A percentile compares a stretch with the other conserved stretches of the same genome.
Evolutionary conservation across 2,797 vertebrate genomes (phyloP).

Genomic region (Siniperca undulata): DNA sequence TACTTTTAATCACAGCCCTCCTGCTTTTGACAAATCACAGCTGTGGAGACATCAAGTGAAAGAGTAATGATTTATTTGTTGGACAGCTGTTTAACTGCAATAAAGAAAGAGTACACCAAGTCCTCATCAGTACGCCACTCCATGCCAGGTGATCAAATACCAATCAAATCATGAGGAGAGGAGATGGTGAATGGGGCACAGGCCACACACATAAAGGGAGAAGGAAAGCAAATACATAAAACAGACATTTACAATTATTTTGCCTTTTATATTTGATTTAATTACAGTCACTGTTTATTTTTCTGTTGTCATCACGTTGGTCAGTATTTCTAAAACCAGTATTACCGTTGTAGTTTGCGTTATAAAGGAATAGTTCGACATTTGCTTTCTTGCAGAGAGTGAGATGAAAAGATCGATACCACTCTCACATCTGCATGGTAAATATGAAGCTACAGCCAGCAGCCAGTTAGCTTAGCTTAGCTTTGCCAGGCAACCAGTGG

Average conservation of each 20-base stretch:
- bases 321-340: not conserved
- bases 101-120: slow-evolving; percentile 12
- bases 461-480: slow-evolving; percentile 18
- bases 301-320: not conserved
- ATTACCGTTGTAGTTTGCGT: not conserved
- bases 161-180: slow-evolving; percentile 12
- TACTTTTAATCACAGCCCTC: slow-evolving; percentile 59
- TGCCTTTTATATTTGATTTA: not conserved
- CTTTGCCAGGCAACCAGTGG: not conserved
- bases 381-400: not conserved
- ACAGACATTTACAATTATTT: not conserved
- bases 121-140: not conserved
- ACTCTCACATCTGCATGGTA: not conserved
- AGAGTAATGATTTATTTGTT: slow-evolving; percentile 20
- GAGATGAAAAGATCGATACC: not conserved
- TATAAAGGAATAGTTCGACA: not conserved
- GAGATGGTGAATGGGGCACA: slow-evolving; percentile 6
- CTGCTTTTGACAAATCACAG: slow-evolving; percentile 58
- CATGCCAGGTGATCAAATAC: slow-evolving; percentile 44
- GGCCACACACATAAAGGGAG: not conserved
- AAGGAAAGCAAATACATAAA: not conserved
- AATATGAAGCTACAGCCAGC: not conserved
- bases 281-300: not conserved
- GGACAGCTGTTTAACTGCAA: slow-evolving; percentile 30
- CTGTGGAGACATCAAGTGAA: slow-evolving; percentile 42